These are phyloP conservation scores for Heteromormyrus szaboi DNA, from an alignment of 2,797 vertebrate species.

Conservation along the genomic window DNA sequence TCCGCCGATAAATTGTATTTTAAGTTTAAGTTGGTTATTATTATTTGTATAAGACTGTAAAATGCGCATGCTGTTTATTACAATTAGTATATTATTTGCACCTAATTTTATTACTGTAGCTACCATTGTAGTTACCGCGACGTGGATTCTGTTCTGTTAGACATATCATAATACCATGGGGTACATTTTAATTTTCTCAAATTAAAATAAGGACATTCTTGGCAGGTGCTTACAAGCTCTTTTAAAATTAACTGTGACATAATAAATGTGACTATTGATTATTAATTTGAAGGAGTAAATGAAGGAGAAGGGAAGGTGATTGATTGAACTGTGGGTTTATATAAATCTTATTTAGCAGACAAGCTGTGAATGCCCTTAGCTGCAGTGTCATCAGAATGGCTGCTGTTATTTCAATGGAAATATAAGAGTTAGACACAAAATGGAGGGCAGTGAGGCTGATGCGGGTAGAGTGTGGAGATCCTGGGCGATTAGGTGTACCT, in stretches of 20 bases:
- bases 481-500: not conserved
- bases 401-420: constrained; percentile 36
- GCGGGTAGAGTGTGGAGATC: not conserved
- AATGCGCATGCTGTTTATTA: not conserved
- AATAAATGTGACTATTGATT: not conserved
- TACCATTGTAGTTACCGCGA: not conserved
- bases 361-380: constrained; percentile 16
- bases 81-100: not conserved
- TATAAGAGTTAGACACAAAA: constrained; percentile 48
- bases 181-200: not conserved
- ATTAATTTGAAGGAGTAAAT: constrained; percentile 6
- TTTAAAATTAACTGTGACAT: not conserved
- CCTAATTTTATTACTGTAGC: not conserved
- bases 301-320: not conserved
- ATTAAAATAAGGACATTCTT: not conserved
- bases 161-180: not conserved
- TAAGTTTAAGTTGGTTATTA: constrained; percentile 7
- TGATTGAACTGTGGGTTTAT: not conserved
- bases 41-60: not conserved
- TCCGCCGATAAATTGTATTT: constrained; percentile 22
- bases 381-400: constrained; percentile 49
- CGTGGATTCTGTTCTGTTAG: not conserved
- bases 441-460: constrained; percentile 38
- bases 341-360: not conserved
- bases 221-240: not conserved